Percentiles rank a stretch among this genome's conserved stretches.
Evolutionary conservation across 1,140 invertebrate genomes (phyloP).

Genomic region (Scaptomyza montana): DNA sequence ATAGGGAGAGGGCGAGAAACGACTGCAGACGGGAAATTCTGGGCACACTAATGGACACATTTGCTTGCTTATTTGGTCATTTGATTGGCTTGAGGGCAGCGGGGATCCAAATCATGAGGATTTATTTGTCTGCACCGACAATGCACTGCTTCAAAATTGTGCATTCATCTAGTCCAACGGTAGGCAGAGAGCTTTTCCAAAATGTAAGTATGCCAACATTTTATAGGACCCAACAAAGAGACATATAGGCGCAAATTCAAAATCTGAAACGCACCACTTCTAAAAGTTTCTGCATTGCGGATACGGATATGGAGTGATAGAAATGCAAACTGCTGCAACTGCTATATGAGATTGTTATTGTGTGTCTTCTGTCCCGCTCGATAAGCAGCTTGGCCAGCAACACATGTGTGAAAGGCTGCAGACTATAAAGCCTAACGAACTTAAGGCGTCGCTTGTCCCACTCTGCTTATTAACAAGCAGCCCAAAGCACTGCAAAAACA

Average conservation of each 20-base stretch:
- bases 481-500: background rate
- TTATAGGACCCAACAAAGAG: slow-evolving; percentile 26
- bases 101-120: slow-evolving; percentile 1
- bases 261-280: background rate
- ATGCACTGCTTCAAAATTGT: slow-evolving; percentile 18
- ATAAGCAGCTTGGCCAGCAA: slow-evolving; percentile 31
- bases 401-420: slow-evolving; percentile 20
- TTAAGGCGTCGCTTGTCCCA: background rate
- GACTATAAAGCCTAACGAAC: slow-evolving; percentile 2
- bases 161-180: slow-evolving; percentile 23
- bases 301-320: slow-evolving; percentile 28
- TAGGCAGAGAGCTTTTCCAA: slow-evolving; percentile 8
- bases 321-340: slow-evolving; percentile 10
- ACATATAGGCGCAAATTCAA: slow-evolving; percentile 2
- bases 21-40: slow-evolving; percentile 24
- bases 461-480: background rate
- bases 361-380: slow-evolving; percentile 7
- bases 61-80: slow-evolving; percentile 26
- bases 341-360: background rate
- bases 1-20: slow-evolving; percentile 1
- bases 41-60: slow-evolving; percentile 39
- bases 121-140: slow-evolving; percentile 35
- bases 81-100: slow-evolving; percentile 5
- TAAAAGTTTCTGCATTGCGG: slow-evolving; percentile 43
- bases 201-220: slow-evolving; percentile 25